A percentile compares a stretch with the other conserved stretches of the same genome.
These are phyloP conservation scores for Drosophila gaucha DNA, from an alignment of 2,888 invertebrate species.

Conservation along the genomic window DNA sequence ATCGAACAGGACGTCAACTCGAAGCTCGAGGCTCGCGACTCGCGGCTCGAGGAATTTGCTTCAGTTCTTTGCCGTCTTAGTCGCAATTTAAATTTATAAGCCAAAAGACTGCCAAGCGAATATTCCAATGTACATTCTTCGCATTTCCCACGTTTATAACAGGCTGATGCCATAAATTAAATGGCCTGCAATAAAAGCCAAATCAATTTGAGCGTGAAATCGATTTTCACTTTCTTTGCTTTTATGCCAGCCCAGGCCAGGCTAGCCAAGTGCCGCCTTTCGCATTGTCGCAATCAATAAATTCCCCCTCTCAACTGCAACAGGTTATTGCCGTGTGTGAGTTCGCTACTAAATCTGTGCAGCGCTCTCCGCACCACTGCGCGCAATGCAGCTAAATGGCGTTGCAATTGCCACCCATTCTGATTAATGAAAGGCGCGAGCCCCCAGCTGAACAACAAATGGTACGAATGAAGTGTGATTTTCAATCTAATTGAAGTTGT, in stretches of 20 bases:
- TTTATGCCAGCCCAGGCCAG: not conserved
- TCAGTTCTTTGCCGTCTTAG: slow-evolving; percentile 29
- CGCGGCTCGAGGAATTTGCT: slow-evolving; percentile 51
- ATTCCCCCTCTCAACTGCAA: slow-evolving; percentile 55
- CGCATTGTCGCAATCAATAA: slow-evolving; percentile 54
- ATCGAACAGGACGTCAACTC: slow-evolving; percentile 57
- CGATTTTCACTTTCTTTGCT: slow-evolving; percentile 61
- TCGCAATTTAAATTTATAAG: slow-evolving; percentile 72
- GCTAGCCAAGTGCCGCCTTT: not conserved
- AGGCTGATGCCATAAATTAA: slow-evolving; percentile 67
- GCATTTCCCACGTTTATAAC: slow-evolving; percentile 37
- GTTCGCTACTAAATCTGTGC: slow-evolving; percentile 42
- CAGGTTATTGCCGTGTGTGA: slow-evolving; percentile 48
- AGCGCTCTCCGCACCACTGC: slow-evolving; percentile 6
- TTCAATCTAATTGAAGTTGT: slow-evolving; percentile 12
- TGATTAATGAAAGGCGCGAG: slow-evolving; percentile 55
- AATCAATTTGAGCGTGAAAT: slow-evolving; percentile 79
- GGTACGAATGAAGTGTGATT: slow-evolving; percentile 16
- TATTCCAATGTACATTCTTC: slow-evolving; percentile 63
- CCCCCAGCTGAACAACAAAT: slow-evolving; percentile 7
- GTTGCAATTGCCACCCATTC: slow-evolving; percentile 46
- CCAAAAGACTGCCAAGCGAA: slow-evolving; percentile 58
- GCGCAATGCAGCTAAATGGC: slow-evolving; percentile 41
- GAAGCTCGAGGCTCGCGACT: slow-evolving; percentile 28
- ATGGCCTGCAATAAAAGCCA: slow-evolving; percentile 72